phyloP scores from a whole-genome alignment of 2,113 vertebrate species.

The Regulus satrapa region DNA sequence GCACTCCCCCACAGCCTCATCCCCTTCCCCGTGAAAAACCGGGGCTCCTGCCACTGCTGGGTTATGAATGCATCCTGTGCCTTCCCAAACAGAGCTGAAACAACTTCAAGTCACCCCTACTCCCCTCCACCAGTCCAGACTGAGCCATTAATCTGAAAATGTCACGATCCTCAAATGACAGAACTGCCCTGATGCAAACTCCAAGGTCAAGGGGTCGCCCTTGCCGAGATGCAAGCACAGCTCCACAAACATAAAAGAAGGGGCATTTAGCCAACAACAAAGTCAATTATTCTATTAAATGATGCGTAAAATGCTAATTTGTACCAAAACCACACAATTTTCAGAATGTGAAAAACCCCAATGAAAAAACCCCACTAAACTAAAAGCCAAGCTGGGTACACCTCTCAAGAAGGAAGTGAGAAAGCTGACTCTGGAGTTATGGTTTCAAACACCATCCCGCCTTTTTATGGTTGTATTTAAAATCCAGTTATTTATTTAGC shows the following conservation, averaged over 20 bases:
- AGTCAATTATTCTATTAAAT: background rate
- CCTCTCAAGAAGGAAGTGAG: background rate
- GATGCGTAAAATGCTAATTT: background rate
- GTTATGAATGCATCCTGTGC: background rate
- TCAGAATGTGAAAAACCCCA: background rate
- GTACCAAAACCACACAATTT: background rate
- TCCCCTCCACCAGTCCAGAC: background rate
- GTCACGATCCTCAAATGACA: background rate
- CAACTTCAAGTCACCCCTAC: background rate
- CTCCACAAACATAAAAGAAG: background rate
- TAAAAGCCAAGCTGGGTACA: background rate
- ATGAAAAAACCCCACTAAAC: background rate
- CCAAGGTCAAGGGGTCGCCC: background rate
- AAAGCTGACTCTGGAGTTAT: background rate
- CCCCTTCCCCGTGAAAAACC: background rate
- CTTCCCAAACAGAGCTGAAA: background rate
- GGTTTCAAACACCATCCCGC: background rate
- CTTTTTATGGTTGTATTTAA: background rate
- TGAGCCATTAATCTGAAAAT: background rate
- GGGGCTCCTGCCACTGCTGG: background rate
- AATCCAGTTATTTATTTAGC: conserved; percentile 13
- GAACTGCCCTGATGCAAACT: background rate
- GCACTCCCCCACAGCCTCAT: background rate
- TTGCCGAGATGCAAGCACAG: fast-evolving
- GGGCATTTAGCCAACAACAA: background rate